phyloP scores from a whole-genome alignment of 2,113 vertebrate genomes.

The Pelvicachromis taeniatus region DNA sequence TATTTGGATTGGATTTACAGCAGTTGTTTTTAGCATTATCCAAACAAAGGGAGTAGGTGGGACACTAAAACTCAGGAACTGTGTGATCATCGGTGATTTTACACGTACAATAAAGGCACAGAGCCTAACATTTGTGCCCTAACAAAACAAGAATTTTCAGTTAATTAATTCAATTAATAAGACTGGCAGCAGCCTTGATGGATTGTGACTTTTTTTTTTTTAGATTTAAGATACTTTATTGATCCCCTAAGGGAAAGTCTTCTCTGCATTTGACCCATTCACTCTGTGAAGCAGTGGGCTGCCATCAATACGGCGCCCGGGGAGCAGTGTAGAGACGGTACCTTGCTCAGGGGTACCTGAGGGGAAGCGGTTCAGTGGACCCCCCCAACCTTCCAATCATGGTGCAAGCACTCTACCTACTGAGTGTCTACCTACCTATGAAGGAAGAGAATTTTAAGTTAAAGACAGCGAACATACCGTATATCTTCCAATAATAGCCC shows the following conservation, averaged over 20 bases:
- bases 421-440: no score
- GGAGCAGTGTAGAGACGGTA: no score
- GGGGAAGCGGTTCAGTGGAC: no score
- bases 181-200: background rate
- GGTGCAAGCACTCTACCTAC: no score
- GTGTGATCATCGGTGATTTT: background rate
- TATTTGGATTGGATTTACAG: background rate
- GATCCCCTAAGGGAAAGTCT: no score
- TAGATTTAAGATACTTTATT: no score
- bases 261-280: no score
- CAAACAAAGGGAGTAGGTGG: background rate
- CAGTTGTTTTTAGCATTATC: background rate
- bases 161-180: background rate
- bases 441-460: background rate
- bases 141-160: background rate
- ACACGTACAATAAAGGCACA: background rate
- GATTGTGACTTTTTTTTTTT: background rate
- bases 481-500: no score
- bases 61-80: background rate
- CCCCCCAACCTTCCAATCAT: no score
- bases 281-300: no score
- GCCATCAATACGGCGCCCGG: no score
- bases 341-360: no score
- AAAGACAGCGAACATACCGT: background rate
- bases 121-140: background rate